phyloP scores from a whole-genome alignment of 2,797 vertebrate genomes.

The Rhincodon typus region DNA sequence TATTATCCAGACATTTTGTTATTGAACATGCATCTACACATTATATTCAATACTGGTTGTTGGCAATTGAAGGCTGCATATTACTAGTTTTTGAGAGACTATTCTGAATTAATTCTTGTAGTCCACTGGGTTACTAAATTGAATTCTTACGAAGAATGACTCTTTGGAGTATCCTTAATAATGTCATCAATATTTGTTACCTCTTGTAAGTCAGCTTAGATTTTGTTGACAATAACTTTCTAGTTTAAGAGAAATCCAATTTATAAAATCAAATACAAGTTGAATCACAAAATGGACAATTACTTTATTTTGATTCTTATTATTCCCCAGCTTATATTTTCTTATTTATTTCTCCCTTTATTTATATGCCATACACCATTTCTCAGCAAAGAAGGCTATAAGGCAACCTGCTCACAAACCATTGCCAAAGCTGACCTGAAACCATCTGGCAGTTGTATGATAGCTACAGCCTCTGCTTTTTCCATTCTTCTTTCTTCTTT shows the following conservation, averaged over 20 bases:
- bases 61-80: neutral
- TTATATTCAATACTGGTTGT: neutral
- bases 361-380: neutral
- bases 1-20: neutral
- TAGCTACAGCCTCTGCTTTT: neutral
- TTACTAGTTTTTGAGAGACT: neutral
- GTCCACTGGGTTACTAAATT: neutral
- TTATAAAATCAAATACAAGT: neutral
- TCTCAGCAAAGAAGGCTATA: neutral
- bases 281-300: neutral
- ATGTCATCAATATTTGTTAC: conserved; percentile 23
- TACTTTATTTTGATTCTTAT: neutral
- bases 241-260: neutral
- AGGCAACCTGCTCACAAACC: neutral
- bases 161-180: neutral
- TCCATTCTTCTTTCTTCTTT: neutral
- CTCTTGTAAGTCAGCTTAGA: neutral
- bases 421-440: neutral
- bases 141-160: neutral
- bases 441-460: neutral
- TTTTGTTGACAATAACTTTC: conserved; percentile 14
- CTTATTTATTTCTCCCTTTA: neutral
- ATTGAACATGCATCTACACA: no score
- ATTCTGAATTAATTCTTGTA: neutral
- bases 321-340: neutral